phyloP scores from a whole-genome alignment of 2,797 vertebrate species.

The Urosaurus nigricauda region DNA sequence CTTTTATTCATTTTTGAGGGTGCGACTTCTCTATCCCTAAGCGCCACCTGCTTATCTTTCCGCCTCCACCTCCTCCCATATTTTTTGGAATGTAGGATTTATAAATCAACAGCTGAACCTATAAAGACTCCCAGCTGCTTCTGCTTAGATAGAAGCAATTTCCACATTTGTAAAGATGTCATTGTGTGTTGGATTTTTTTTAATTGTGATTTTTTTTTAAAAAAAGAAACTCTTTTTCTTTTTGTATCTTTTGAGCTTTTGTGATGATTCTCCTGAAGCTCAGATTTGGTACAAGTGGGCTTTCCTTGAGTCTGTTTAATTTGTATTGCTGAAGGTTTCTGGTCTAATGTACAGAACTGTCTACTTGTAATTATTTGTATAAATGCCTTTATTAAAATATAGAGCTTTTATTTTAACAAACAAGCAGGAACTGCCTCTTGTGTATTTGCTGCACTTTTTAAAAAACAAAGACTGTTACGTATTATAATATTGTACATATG shows the following conservation, averaged over 20 bases:
- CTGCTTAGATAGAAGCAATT: constrained; percentile 55
- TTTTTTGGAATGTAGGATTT: constrained; percentile 60
- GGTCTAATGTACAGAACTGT: constrained; percentile 79
- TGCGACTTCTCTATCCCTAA: constrained; percentile 27
- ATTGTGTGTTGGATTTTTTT: constrained; percentile 49
- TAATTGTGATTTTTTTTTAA: constrained; percentile 48
- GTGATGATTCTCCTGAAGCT: constrained; percentile 56
- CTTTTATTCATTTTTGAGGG: not conserved
- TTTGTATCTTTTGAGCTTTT: constrained; percentile 54
- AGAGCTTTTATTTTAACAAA: constrained; percentile 83
- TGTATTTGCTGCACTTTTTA: constrained; percentile 82
- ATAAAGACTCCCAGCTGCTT: constrained; percentile 53
- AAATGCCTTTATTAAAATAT: constrained; percentile 84
- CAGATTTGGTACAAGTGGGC: constrained; percentile 68
- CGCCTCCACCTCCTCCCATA: constrained; percentile 18
- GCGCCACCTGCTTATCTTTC: constrained; percentile 64
- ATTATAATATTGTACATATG: constrained; percentile 79
- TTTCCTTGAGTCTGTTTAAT: constrained; percentile 66
- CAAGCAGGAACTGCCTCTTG: constrained; percentile 81
- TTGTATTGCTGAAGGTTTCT: constrained; percentile 73
- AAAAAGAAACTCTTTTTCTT: constrained; percentile 40
- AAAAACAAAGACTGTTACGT: constrained; percentile 82
- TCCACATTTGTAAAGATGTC: constrained; percentile 69
- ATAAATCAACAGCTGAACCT: constrained; percentile 60
- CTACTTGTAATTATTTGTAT: constrained; percentile 83